Conservation (phyloP, 2,113 vertebrate genomes). For the Rhea pennata region DNA sequence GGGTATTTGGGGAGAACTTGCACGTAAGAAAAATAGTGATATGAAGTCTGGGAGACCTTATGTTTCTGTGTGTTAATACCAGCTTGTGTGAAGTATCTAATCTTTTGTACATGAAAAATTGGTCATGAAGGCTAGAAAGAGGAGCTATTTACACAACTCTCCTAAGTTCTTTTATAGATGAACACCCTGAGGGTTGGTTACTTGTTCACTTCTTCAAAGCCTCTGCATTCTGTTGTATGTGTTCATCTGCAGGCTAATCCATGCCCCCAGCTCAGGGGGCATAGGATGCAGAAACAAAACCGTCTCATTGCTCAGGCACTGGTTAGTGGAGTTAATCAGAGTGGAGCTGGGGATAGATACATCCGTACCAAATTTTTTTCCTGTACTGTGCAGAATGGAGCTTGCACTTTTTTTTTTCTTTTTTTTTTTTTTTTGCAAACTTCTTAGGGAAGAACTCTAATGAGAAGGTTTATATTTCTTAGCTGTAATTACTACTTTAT, state of each 20-base stretch:
- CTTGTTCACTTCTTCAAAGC: constrained; percentile 25
- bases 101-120: constrained; percentile 73
- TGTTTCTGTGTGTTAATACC: constrained; percentile 55
- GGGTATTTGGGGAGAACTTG: constrained; percentile 5
- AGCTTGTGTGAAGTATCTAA: constrained; percentile 73
- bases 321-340: neutral
- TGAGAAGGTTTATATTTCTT: neutral
- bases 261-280: neutral
- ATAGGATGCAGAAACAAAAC: neutral
- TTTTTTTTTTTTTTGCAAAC: neutral
- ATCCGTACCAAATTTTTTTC: neutral
- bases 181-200: constrained; percentile 47
- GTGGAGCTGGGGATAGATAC: neutral
- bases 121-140: constrained; percentile 51
- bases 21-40: constrained; percentile 18
- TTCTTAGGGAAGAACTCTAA: neutral
- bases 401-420: neutral
- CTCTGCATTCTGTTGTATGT: neutral
- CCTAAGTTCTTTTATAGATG: constrained; percentile 65
- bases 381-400: neutral
- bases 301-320: neutral
- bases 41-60: constrained; percentile 60
- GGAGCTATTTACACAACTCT: constrained; percentile 60
- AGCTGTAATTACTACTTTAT: neutral
- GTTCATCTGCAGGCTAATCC: neutral